Evolutionary conservation across 2,888 invertebrate genomes (phyloP), one percentile per base, ranked within the genome.

Genomic region (Tubiluchus corallicola): DNA sequence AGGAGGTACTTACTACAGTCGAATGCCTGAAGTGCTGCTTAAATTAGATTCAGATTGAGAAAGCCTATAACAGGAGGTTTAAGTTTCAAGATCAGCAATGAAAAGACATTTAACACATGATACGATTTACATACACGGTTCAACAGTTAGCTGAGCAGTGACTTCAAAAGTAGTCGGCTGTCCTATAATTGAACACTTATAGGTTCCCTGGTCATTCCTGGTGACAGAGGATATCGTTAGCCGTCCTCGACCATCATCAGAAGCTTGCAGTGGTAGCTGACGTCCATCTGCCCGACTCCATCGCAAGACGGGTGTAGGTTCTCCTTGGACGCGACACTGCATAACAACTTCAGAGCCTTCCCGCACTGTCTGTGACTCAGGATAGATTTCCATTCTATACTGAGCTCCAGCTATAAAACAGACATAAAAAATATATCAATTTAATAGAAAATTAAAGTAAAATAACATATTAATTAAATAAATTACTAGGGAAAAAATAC

Each of bases 281-380:
- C n/a, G n/a, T 43, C 76, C 75, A 40, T 76, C 78, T n/a, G 45
- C 45, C 0, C 73, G 59, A 81, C 83, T 84, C 62, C 62, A 62
- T 21, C 72, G 72, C 3, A 88, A 82, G 42, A 71, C 71, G 2
- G 80, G 79, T 44, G 85, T 71, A 1, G 73, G 61, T 1, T 73
- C 73, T n/a, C 90, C 83, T 65, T 84, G 84, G 57, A 88, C 87
- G 51, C 87, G 77, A 60, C 92, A 92, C 66, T 79, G 80, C 72
- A 90, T 83, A 21, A 87, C 83, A 37, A 88, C 88, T 64, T 88
- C 87, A 38, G 82, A 78, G 63, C 82, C 90, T 37, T 52, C 52
- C 20, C 57, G 45, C 21, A 58, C 53, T 9, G 29, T 29, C 29
- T 29, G 29, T n/a, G 9, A n/a, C 29, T 29, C 29, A 29, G 29